A percentile compares a stretch with the other conserved stretches of the same genome.
These are phyloP conservation scores for Uria lomvia DNA, from an alignment of 2,113 vertebrate genomes.

Conservation along the genomic window DNA sequence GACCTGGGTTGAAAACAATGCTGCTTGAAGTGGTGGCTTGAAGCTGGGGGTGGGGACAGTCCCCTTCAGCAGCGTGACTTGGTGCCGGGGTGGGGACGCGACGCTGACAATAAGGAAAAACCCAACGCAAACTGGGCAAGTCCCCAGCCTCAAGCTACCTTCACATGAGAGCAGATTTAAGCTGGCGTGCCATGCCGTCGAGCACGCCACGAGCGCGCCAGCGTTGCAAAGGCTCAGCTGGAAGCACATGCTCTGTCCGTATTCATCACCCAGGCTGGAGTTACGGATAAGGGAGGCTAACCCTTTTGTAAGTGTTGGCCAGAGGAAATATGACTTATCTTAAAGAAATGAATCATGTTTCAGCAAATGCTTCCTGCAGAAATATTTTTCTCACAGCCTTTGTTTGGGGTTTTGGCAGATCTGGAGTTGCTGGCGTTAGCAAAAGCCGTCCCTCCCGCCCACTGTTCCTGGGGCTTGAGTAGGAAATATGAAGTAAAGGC, in stretches of 20 bases:
- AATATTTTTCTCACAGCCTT: constrained; percentile 57
- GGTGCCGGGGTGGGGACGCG: fast-evolving
- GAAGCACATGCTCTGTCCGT: fast-evolving
- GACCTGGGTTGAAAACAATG: not conserved
- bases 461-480: not conserved
- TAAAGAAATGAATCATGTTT: constrained; percentile 43
- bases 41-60: not conserved
- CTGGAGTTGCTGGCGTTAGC: constrained; percentile 38
- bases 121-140: fast-evolving
- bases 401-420: constrained; percentile 44
- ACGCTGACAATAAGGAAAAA: not conserved
- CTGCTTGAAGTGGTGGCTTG: not conserved
- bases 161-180: fast-evolving
- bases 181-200: fast-evolving
- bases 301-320: not conserved
- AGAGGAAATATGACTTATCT: not conserved
- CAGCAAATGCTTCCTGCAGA: constrained; percentile 37
- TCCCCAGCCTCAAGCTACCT: not conserved
- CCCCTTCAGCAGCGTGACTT: not conserved
- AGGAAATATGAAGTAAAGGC: constrained; percentile 12
- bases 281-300: not conserved
- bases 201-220: fast-evolving
- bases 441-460: not conserved
- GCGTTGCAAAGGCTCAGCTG: not conserved
- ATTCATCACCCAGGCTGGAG: not conserved